phyloP scores from a whole-genome alignment of 2,888 invertebrate species.

The Baccha elongata region DNA sequence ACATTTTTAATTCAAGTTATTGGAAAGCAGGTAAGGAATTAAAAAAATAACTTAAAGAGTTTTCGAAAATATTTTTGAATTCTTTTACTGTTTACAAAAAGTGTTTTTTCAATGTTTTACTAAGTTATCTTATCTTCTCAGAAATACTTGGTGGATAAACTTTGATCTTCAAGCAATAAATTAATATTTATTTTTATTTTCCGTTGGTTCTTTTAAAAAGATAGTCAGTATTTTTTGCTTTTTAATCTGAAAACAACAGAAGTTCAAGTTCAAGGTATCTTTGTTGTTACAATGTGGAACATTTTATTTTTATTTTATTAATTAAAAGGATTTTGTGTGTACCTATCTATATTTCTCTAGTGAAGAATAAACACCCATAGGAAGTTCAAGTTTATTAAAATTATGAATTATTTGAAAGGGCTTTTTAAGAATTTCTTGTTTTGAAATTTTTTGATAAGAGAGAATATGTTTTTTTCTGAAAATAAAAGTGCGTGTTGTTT shows the following conservation, averaged over 20 bases:
- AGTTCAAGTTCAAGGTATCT: slow-evolving; percentile 4
- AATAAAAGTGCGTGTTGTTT: no score
- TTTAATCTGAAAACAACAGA: slow-evolving; percentile 3
- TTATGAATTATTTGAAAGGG: no score
- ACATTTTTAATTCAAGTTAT: slow-evolving; percentile 37
- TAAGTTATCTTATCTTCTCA: slow-evolving; percentile 15
- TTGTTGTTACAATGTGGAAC: not conserved
- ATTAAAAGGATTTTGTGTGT: no score
- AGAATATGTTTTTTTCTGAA: no score
- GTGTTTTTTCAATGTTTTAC: not conserved
- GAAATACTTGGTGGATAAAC: slow-evolving; percentile 43
- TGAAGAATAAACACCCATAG: no score
- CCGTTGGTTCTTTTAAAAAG: not conserved
- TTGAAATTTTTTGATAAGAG: no score
- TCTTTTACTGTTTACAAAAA: not conserved
- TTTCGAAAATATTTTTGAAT: not conserved
- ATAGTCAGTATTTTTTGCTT: slow-evolving; percentile 19
- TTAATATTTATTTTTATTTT: not conserved
- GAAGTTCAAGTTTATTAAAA: no score
- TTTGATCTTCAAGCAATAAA: slow-evolving; percentile 32
- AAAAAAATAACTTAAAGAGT: not conserved
- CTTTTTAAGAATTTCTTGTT: no score
- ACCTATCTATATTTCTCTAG: no score
- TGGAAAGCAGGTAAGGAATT: slow-evolving; percentile 38
- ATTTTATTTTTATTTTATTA: not conserved